These are phyloP conservation scores for Pristionchus exspectatus DNA, from an alignment of 2,888 invertebrate genomes.

Conservation along the genomic window DNA sequence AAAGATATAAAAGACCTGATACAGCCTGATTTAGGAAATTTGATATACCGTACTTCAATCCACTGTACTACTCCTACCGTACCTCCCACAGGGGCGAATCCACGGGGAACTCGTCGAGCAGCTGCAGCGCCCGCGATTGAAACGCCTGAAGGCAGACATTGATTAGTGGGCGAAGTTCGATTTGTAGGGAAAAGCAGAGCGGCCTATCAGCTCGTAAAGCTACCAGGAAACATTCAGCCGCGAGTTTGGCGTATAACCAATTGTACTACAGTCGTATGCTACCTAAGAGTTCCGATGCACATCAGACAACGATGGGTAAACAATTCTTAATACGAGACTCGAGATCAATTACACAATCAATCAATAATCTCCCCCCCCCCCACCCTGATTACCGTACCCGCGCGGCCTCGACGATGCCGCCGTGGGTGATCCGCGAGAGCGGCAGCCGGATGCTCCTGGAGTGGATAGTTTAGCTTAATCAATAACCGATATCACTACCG, in stretches of 20 bases:
- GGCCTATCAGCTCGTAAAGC: no score
- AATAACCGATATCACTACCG: not conserved
- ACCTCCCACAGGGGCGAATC: constrained; percentile 51
- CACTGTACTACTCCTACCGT: not conserved
- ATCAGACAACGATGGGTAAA: no score
- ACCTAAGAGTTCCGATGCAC: no score
- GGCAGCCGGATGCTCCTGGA: constrained; percentile 52
- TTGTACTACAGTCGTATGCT: no score
- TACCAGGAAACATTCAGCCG: no score
- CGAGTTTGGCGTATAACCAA: no score
- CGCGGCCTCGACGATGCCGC: constrained; percentile 50
- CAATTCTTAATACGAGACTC: no score
- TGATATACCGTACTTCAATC: not conserved
- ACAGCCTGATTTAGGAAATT: no score
- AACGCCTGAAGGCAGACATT: not conserved
- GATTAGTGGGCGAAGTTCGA: not conserved
- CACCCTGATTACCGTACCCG: not conserved
- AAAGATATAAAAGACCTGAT: no score
- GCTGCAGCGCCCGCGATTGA: constrained; percentile 34
- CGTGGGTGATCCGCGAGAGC: constrained; percentile 46
- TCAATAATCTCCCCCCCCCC: not conserved
- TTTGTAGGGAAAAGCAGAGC: no score
- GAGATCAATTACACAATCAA: not conserved
- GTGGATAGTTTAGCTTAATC: not conserved
- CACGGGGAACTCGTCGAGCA: constrained; percentile 47